Evolutionary conservation across 2,113 vertebrate species (phyloP).

Genomic region (Seriola rivoliana): DNA sequence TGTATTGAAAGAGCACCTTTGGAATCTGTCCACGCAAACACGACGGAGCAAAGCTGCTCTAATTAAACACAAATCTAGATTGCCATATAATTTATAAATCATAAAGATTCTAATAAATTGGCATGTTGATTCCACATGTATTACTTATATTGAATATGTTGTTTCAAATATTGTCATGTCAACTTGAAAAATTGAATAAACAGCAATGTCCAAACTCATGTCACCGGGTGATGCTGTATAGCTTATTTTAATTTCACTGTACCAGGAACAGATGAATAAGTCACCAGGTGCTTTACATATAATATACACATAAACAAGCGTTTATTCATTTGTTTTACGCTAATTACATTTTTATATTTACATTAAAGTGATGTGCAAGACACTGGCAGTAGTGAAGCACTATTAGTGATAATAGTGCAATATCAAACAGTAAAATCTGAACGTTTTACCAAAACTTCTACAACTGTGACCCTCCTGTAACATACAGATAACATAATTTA

Average conservation of each 20-base stretch:
- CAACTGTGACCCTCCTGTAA: neutral
- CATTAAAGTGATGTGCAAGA: slow-evolving; percentile 42
- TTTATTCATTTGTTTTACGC: slow-evolving; percentile 5
- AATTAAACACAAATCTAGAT: neutral
- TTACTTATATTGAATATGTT: slow-evolving; percentile 33
- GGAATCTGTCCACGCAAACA: neutral
- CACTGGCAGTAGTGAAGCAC: slow-evolving; percentile 47
- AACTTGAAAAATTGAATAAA: slow-evolving; percentile 67
- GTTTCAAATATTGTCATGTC: slow-evolving; percentile 59
- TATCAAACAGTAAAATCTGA: slow-evolving; percentile 20
- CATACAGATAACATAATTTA: slow-evolving; percentile 5
- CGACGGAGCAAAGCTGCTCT: neutral
- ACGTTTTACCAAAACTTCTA: neutral
- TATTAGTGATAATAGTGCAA: slow-evolving; percentile 40
- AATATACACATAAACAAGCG: slow-evolving; percentile 2
- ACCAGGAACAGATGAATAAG: neutral
- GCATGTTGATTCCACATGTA: slow-evolving; percentile 47
- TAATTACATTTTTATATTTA: slow-evolving; percentile 39
- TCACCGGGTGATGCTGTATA: slow-evolving; percentile 39
- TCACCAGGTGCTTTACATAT: neutral
- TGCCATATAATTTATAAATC: neutral
- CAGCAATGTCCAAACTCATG: slow-evolving; percentile 52
- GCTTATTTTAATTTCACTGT: slow-evolving; percentile 6
- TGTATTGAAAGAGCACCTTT: neutral
- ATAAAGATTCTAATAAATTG: slow-evolving; percentile 6